Evolutionary conservation across 2,113 vertebrate species (phyloP).

Genomic region (Lethenteron camtschaticum): DNA sequence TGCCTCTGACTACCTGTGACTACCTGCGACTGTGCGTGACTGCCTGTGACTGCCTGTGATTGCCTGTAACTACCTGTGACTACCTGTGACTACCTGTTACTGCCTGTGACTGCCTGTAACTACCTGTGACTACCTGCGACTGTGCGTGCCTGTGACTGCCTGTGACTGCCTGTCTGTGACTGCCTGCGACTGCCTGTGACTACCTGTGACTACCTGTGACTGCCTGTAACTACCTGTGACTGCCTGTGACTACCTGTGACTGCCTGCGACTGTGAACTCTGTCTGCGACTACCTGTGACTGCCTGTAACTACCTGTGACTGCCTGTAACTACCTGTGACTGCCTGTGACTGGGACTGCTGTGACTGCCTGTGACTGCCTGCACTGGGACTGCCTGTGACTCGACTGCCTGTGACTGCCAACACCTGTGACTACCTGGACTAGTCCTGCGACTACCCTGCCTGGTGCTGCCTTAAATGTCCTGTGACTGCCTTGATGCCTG

Average conservation of each 20-base stretch:
- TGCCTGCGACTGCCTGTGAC: constrained; percentile 24
- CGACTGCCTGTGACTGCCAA: too few relatives aligned
- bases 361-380: constrained; percentile 14
- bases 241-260: neutral
- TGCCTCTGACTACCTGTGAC: too few relatives aligned
- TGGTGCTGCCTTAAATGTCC: too few relatives aligned
- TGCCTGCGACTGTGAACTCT: constrained; percentile 46
- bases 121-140: neutral
- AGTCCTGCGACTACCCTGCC: too few relatives aligned
- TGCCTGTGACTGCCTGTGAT: constrained; percentile 14
- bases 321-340: too few relatives aligned
- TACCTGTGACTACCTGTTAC: neutral
- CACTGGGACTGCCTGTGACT: constrained; percentile 40
- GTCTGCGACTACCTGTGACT: too few relatives aligned
- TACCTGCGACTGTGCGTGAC: too few relatives aligned
- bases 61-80: neutral
- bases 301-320: neutral
- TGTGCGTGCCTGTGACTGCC: too few relatives aligned
- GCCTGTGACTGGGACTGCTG: neutral
- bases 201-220: constrained; percentile 14
- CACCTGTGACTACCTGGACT: too few relatives aligned
- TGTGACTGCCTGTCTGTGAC: neutral
- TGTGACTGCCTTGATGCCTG: too few relatives aligned
- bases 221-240: neutral
- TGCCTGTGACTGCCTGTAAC: constrained; percentile 30